phyloP scores from a whole-genome alignment of 2,797 vertebrate species.

The Sparidentex hasta region DNA sequence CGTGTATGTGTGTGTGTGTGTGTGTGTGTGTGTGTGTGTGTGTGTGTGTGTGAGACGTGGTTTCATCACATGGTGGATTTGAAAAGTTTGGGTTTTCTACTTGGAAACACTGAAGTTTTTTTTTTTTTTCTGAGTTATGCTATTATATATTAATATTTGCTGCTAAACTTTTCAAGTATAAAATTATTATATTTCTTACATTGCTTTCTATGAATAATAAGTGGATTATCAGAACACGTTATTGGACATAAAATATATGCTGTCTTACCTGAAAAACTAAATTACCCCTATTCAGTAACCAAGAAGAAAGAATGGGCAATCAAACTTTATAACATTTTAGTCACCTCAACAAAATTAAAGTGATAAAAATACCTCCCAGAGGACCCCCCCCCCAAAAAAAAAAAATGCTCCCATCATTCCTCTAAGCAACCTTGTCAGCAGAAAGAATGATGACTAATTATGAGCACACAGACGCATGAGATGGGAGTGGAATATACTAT shows the following conservation, averaged over 20 bases:
- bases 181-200: neutral
- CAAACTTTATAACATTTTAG: neutral
- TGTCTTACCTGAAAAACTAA: conserved; percentile 12
- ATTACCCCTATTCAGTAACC: neutral
- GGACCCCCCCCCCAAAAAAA: neutral
- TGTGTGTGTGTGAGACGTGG: neutral
- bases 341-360: conserved; percentile 13
- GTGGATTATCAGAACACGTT: neutral
- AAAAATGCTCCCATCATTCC: neutral
- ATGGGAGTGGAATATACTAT: conserved; percentile 38
- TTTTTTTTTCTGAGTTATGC: neutral
- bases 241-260: neutral
- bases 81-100: neutral
- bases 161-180: conserved; percentile 3
- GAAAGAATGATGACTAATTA: conserved; percentile 55
- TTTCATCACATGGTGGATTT: neutral
- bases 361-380: conserved; percentile 30
- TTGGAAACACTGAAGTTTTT: neutral
- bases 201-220: neutral
- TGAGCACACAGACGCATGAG: conserved; percentile 11
- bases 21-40: too few relatives aligned
- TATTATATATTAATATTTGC: neutral
- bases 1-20: neutral
- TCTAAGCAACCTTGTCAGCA: conserved; percentile 18
- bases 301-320: neutral